phyloP scores from a whole-genome alignment of 2,888 invertebrate genomes.

The Eupithecia dodoneata region DNA sequence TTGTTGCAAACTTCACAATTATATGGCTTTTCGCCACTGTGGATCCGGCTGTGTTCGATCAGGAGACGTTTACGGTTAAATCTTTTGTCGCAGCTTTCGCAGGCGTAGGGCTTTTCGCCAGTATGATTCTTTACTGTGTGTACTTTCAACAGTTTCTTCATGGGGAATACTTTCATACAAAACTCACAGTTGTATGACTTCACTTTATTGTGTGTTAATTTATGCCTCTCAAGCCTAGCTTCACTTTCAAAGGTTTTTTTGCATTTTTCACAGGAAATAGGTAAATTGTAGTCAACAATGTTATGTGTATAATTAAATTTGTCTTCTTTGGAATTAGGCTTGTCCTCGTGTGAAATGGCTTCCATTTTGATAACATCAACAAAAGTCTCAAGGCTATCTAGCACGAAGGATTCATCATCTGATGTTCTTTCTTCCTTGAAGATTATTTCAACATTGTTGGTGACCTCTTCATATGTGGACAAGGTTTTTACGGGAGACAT shows the following conservation, averaged over 20 bases:
- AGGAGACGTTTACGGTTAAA: conserved; percentile 9
- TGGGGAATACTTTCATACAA: conserved; percentile 22
- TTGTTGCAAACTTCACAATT: conserved; percentile 22
- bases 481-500: conserved; percentile 9
- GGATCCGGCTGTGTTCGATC: conserved; percentile 9
- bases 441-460: conserved; percentile 5
- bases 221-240: conserved; percentile 2
- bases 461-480: conserved; percentile 16
- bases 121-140: conserved; percentile 25
- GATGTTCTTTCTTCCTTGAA: conserved; percentile 16
- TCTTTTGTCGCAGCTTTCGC: conserved; percentile 7
- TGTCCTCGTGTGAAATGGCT: conserved; percentile 7
- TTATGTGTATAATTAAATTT: background rate
- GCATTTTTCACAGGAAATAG: background rate
- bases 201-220: conserved; percentile 1
- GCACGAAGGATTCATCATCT: conserved; percentile 17
- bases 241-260: conserved; percentile 10
- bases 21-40: conserved; percentile 20
- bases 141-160: conserved; percentile 17
- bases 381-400: conserved; percentile 8
- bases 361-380: conserved; percentile 16
- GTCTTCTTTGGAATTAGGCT: background rate
- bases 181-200: conserved; percentile 14
- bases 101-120: conserved; percentile 14
- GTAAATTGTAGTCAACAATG: background rate